Base-by-base conservation (phyloP, 2,888 invertebrate species). In the Girardia tigrina region DNA sequence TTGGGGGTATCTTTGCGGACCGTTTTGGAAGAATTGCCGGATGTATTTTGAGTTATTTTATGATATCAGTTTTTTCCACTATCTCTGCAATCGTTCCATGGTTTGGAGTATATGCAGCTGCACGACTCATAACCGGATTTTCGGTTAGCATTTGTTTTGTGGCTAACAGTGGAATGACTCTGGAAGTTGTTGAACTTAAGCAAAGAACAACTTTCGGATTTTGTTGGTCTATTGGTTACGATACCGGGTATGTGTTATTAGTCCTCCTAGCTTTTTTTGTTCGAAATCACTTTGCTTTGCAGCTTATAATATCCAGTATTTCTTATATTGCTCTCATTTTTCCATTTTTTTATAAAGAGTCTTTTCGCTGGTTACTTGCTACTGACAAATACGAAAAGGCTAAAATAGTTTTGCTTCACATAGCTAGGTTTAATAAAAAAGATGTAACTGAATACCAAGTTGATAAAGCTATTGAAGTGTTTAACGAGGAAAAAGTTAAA, bases 141-240 rank as follows among this genome's bases (percentile, higher is more conserved):
- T n/a, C 56, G n/a, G 56, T 56, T 16, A 56, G 56, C 23, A n/a
- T 56, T 12, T 56, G 20, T 6, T 56, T 56, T 56, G 56, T 56
- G 4, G 4, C 56, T 8, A 56, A 56, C n/a, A 56, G 56, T 56
- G 56, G 8, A 56, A 56, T 56, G 56, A 23, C 56, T 6, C 23
- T 56, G n/a, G 56, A 56, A 56, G 23, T 56, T 56, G 56, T 56
- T 56, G 56, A 56, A 56, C n/a, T 56, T 2, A 56, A n/a, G n/a
- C 56, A 56, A 2, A 4, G 56, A n/a, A 56, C 56, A 8, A 56
- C n/a, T 56, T 56, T 56, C n/a, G 56, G 56, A n/a, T 56, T 56
- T 36, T 56, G 23, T 56, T 56, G 56, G 56, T 56, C 56, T 12
- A 6, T 56, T 8, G 56, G 56, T 20, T 56, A 56, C 56, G 56